Base-by-base conservation (phyloP, 2,888 invertebrate genomes). In the Tethea ocularis region DNA sequence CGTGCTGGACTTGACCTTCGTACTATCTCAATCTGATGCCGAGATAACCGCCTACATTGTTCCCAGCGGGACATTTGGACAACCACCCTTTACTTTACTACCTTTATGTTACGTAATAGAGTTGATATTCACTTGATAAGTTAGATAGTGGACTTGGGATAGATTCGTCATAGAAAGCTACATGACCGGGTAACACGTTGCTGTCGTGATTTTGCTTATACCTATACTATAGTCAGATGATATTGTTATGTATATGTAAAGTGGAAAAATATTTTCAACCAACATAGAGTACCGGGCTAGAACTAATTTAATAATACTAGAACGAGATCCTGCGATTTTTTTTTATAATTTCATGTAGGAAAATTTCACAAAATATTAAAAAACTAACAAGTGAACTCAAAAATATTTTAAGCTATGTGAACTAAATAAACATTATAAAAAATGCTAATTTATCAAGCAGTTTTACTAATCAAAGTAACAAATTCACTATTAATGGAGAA, bases 21-120 rank as follows among this genome's bases (percentile, higher is more conserved):
- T 67, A 78, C 82, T 88, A 89, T 88, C 88, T 90, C 80, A 86
- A 89, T 87, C 87, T 84, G 88, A 89, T 88, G 82, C 72, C 63
- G 75, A 87, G 91, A 90, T 90, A 89, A 86, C 88, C 85, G 79
- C 86, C 85, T 82, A 86, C 87, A 86, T 86, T 83, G 89, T 83
- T 86, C 89, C 71, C 89, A 85, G 88, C 87, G 86, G 90, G 89
- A 74, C 67, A 69, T 76, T 69, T 68, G 75, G 77, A 82, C 78
- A 77, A 79, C 78, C 67, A 68, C 63, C 60, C 71, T 67, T 69
- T 65, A 65, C 72, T 71, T 57, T 41, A 20, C 63, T 52, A 71
- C 73, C 71, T 69, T 86, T 79, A 57, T 36, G 7, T 60, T 15
- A 58, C 2, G 58, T 1, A 38, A 64, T 77, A 88, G 75, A 69